Base-by-base conservation (phyloP, 2,113 vertebrate genomes). In the Lathamus discolor region DNA sequence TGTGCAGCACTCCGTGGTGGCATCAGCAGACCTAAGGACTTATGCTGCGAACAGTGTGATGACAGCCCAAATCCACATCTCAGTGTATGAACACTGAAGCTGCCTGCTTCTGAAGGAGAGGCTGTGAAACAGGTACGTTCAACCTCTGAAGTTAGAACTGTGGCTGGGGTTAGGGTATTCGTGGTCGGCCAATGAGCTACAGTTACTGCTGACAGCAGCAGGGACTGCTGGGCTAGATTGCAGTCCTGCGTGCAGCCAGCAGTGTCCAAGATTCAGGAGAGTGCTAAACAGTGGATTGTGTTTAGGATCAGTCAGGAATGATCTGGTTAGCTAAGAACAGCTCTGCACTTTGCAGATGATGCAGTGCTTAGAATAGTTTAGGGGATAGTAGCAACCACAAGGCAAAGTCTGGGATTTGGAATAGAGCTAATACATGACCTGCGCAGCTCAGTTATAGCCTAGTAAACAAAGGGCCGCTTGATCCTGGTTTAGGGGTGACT, bases 1-100 rank as follows among this genome's bases (percentile, higher is more conserved):
- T 69, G 31, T 1, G 0, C n/a, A 27, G 22, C 0, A 4, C 69
- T 81, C 1, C 0, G 18, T 22, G 63, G 17, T 8, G 55, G 10
- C 41, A 49, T 29, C 48, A 55, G 33, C 10, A 43, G 27, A 39
- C 67, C 7, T n/a, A 51, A 44, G 12, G 33, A 5, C 23, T 55
- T 41, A 27, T 69, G 62, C 29, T 31, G 28, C 48, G 8, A 31
- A 51, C 6, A 23, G 46, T 10, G 6, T 37, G 37, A 55, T 0
- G 1, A 11, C 12, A 49, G 31, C 17, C 69, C 41, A 28, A 10
- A 43, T 49, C 14, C 69, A 55, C 54, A 28, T 31, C 52, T 69
- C 18, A 7, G 2, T 6, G 3, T 55, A 35, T 20, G 69, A 55
- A 48, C 1, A 1, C 27, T 16, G n/a, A 68, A 62, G 39, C 46